Conservation (phyloP, 2,113 vertebrate genomes). For the Odocoileus hemionus region DNA sequence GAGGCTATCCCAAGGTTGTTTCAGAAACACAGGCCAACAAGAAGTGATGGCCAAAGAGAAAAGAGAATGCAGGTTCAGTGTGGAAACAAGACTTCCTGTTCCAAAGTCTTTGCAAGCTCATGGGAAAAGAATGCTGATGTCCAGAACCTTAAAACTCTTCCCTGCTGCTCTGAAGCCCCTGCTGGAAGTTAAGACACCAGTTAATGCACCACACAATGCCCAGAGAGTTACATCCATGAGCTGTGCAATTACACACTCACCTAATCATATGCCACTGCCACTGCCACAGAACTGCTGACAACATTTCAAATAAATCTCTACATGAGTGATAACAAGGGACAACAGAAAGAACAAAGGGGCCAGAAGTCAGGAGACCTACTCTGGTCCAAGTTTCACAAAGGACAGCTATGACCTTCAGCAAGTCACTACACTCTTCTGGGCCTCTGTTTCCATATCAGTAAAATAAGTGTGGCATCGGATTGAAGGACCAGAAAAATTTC, state of each 20-base stretch:
- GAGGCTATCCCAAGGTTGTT: neutral
- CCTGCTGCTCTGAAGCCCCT: neutral
- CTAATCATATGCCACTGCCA: neutral
- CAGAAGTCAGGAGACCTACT: neutral
- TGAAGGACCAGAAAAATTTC: neutral
- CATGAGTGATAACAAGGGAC: neutral
- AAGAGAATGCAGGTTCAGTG: neutral
- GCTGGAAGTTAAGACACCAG: neutral
- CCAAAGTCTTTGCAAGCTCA: neutral
- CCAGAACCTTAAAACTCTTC: neutral
- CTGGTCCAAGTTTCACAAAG: conserved; percentile 13
- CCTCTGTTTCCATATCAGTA: neutral
- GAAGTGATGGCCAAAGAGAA: neutral
- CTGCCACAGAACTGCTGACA: neutral
- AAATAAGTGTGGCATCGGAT: neutral
- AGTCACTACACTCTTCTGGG: neutral
- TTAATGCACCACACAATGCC: neutral
- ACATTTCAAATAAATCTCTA: conserved; percentile 35
- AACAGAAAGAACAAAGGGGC: neutral
- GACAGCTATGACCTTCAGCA: conserved; percentile 11
- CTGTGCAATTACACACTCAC: neutral
- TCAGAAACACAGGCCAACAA: neutral
- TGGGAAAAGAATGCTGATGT: neutral
- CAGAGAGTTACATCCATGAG: neutral
- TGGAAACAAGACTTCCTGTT: conserved; percentile 38